Percentiles rank a stretch among this genome's conserved stretches.
Conservation (phyloP, 2,888 invertebrate species). For the Drosophila recens region DNA sequence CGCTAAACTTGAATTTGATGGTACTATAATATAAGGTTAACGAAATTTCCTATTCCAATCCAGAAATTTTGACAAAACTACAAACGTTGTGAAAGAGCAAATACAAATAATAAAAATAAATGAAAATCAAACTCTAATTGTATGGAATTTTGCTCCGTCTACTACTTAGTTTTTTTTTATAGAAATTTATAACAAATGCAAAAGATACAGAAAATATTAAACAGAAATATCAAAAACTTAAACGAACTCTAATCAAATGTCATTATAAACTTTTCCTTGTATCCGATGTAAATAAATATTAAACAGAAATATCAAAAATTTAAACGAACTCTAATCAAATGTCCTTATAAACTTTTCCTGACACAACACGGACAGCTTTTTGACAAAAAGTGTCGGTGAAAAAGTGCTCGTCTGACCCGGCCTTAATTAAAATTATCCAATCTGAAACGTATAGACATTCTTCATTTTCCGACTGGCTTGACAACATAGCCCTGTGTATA, state of each 20-base stretch:
- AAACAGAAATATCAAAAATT: too few species aligned
- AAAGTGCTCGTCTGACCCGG: too few species aligned
- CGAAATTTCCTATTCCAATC: constrained; percentile 54
- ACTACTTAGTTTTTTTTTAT: constrained; percentile 26
- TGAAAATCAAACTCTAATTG: constrained; percentile 13
- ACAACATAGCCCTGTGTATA: constrained; percentile 4
- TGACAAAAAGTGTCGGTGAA: too few species aligned
- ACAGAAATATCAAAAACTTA: neutral
- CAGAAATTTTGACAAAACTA: constrained; percentile 72
- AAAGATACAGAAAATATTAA: neutral
- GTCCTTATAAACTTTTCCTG: too few species aligned
- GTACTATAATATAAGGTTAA: constrained; percentile 36
- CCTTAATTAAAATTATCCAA: too few species aligned
- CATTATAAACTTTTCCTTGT: too few species aligned
- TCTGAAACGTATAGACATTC: neutral
- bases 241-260: neutral
- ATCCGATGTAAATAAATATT: too few species aligned
- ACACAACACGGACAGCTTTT: too few species aligned
- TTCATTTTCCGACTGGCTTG: neutral
- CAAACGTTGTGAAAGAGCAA: constrained; percentile 60
- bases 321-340: too few species aligned
- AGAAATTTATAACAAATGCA: neutral
- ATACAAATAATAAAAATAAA: constrained; percentile 56
- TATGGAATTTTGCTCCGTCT: constrained; percentile 37
- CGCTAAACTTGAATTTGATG: constrained; percentile 67